Base-by-base conservation (phyloP, 2,113 vertebrate genomes). In the Oenanthe melanoleuca region DNA sequence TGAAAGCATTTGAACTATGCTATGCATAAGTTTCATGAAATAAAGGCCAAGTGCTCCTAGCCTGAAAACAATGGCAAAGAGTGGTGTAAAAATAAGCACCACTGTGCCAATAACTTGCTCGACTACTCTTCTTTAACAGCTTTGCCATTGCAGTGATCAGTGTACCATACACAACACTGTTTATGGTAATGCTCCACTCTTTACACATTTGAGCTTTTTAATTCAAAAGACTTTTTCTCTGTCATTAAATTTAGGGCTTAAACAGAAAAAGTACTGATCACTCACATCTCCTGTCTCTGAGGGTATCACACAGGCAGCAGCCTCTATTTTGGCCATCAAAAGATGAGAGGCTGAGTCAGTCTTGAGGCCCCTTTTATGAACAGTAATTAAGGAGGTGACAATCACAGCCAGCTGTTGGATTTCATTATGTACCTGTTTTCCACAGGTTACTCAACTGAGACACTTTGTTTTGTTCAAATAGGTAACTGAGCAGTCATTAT, bases 31-130 rank as follows among this genome's bases (percentile, higher is more conserved):
- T 94, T 90, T 74, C 75, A 65, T 55, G 60, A 94, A 96, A 96
- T 95, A 96, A 95, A 96, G 94, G 89, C 92, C 92, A 96, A 96
- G 85, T 80, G 85, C 89, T 94, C 64, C 72, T 78, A 80, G 82
- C 79, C 60, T 88, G 64, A 88, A 96, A 93, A 96, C 79, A 95
- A 84, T 60, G 92, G 88, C 5, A 0, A 93, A 94, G 77, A 93
- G 80, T 61, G 13, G 69, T 0, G 2, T 90, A 93, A 93, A 96
- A 97, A 92, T 71, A 95, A 94, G 88, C 53, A 84, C 82, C 92
- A 64, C 86, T 34, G 80, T 88, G 82, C 82, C 92, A 96, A 88
- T 90, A 95, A 92, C 79, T 96, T 96, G 95, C 92, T 95, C 75
- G 6, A 80, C 89, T 93, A 89, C 89, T 92, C 85, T 89, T 75